Percentiles rank a stretch among this genome's conserved stretches.
Conservation (phyloP, 2,797 vertebrate genomes). For the Sternarchorhynchus goeldii region DNA sequence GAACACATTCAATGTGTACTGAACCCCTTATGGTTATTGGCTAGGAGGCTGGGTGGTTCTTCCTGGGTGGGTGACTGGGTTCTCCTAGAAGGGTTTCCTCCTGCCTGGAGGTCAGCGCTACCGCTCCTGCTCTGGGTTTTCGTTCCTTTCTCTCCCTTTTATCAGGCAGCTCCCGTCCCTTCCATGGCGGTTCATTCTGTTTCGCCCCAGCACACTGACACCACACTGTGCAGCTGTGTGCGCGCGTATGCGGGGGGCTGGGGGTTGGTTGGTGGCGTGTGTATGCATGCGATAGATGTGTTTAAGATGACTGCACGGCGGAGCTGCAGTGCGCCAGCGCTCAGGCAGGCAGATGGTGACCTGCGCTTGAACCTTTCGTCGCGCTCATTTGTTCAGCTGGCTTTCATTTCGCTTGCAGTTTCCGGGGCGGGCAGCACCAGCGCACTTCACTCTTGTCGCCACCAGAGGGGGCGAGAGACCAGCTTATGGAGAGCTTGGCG, state of each 20-base stretch:
- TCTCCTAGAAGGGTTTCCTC: neutral
- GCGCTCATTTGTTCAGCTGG: constrained; percentile 90
- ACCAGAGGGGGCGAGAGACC: constrained; percentile 82
- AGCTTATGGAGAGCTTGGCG: constrained; percentile 56
- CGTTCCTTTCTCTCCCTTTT: constrained; percentile 10
- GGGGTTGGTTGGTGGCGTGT: constrained; percentile 11
- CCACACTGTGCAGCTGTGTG: constrained; percentile 59
- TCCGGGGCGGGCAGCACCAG: constrained; percentile 48
- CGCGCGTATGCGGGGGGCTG: constrained; percentile 47
- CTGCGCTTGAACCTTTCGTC: constrained; percentile 86
- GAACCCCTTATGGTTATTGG: constrained; percentile 21
- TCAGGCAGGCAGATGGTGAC: constrained; percentile 91
- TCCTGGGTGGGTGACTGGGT: no score
- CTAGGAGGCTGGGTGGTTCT: constrained; percentile 17
- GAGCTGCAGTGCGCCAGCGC: constrained; percentile 81
- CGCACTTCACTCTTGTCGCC: constrained; percentile 23
- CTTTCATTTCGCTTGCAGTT: constrained; percentile 79
- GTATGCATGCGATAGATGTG: constrained; percentile 64
- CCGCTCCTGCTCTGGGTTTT: neutral
- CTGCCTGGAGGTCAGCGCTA: constrained; percentile 6
- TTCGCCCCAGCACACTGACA: constrained; percentile 51
- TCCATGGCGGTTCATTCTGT: constrained; percentile 53
- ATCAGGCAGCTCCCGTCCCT: constrained; percentile 33
- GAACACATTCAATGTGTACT: constrained; percentile 7
- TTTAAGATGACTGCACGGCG: constrained; percentile 79